Base-by-base conservation (phyloP, 35 echinoderm and acorn worm species). In the Apostichopus californicus region DNA sequence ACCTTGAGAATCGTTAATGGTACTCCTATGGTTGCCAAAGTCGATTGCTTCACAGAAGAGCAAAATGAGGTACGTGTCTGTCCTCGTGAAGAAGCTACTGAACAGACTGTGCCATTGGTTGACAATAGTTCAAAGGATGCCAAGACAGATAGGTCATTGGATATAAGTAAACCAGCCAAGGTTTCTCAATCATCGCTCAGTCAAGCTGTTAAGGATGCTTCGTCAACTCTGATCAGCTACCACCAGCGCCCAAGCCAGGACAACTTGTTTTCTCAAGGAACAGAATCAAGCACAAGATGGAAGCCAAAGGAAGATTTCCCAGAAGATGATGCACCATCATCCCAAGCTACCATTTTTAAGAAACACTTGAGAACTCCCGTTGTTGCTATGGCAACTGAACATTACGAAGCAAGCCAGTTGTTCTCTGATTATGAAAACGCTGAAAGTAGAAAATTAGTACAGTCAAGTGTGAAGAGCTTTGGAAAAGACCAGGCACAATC, bases 351-450 rank as follows among this genome's bases (percentile, higher is more conserved):
- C 21, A 7, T 18, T 22, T 18, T 6, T 75, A 18, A 75, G 17
- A 75, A 75, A 75, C 71, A 18, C n/a, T 75, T 75, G 20, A 75
- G 20, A 75, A 85, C 15, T 2, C 81, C 81, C 5, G 4, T 85
- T 9, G 56, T 85, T 85, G 81, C 81, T 6, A 85, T 85, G 57
- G 81, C 56, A 58, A 85, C 81, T 22, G 81, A 85, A 58, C 6
- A 85, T 85, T 85, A 85, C 55, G 6, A 58, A 6, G 28, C 55
- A 85, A 59, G 54, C 54, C 54, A n/a, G 56, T 85, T 60, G 52
- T 85, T 85, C 54, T 9, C 4, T 13, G 71, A 75, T 22, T 75
- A 6, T 75, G 20, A 75, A 75, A 7, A 13, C 17, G 7, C 21
- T 75, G 71, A 75, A n/a, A 75, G 71, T 75, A 75, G 71, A 7